A percentile compares a stretch with the other conserved stretches of the same genome.
These are phyloP conservation scores for Cyanocitta stelleri DNA, from an alignment of 2,113 vertebrate genomes.

Conservation along the genomic window DNA sequence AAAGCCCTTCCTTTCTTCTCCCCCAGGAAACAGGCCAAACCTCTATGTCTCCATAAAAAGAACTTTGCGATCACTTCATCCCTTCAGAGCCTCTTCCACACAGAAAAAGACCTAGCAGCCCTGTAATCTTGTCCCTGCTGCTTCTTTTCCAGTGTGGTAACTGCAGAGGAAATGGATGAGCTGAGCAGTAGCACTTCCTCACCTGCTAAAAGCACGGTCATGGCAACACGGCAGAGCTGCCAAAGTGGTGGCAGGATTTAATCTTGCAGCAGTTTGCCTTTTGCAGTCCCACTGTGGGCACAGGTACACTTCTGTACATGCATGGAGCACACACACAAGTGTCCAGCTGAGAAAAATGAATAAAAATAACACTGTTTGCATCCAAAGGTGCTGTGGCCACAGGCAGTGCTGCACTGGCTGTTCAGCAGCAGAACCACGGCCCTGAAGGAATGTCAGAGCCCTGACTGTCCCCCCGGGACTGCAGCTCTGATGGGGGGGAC, in stretches of 20 bases:
- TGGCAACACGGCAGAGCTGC: not conserved
- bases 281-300: not conserved
- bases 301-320: not conserved
- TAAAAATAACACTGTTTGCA: not conserved
- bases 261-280: not conserved
- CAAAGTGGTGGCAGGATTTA: rapidly evolving
- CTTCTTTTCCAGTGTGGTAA: not conserved
- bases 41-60: not conserved
- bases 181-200: not conserved
- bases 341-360: not conserved
- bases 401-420: not conserved
- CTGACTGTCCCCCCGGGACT: rapidly evolving
- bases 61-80: not conserved
- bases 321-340: not conserved
- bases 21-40: not conserved
- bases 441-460: not conserved
- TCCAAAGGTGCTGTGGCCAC: not conserved
- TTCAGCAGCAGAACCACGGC: rapidly evolving
- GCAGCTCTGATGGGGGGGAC: not conserved
- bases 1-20: not conserved
- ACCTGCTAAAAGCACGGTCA: not conserved
- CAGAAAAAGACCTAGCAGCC: not conserved
- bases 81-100: not conserved
- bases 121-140: not conserved
- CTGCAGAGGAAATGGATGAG: not conserved